A percentile compares a stretch with the other conserved stretches of the same genome.
phyloP scores from a whole-genome alignment of 2,888 invertebrate genomes.

The Leucania comma region DNA sequence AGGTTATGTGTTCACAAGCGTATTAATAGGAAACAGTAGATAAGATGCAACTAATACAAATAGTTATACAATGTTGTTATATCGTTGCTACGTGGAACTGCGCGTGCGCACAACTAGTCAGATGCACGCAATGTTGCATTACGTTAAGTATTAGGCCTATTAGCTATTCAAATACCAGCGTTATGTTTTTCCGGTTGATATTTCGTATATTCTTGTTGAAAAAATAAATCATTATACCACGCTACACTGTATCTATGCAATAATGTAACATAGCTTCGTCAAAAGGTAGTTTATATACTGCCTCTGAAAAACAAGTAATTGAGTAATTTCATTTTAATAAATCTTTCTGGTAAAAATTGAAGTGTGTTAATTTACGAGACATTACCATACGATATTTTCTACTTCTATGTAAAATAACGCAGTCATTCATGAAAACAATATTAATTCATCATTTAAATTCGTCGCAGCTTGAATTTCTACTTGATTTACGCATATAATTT shows the following conservation, averaged over 20 bases:
- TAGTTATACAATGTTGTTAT: constrained; percentile 47
- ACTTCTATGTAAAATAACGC: constrained; percentile 13
- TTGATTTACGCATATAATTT: constrained; percentile 40
- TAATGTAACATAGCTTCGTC: background rate
- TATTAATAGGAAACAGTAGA: constrained; percentile 27
- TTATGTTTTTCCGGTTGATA: constrained; percentile 50
- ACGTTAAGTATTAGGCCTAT: constrained; percentile 46
- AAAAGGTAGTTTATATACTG: background rate
- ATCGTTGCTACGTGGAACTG: constrained; percentile 45
- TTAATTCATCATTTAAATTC: constrained; percentile 28
- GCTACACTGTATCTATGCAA: background rate
- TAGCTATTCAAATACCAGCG: constrained; percentile 51
- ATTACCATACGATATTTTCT: constrained; percentile 21
- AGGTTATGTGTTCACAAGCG: constrained; percentile 6
- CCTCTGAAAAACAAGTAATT: constrained; percentile 16
- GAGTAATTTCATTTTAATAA: constrained; percentile 29
- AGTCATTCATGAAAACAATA: constrained; percentile 3
- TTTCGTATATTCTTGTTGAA: constrained; percentile 37
- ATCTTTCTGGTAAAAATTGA: constrained; percentile 30
- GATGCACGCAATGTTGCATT: constrained; percentile 66
- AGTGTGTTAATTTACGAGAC: constrained; percentile 44
- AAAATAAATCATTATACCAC: constrained; percentile 27
- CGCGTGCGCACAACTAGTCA: constrained; percentile 12
- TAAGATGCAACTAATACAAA: constrained; percentile 16
- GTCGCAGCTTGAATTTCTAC: constrained; percentile 21